phyloP scores from a whole-genome alignment of 2,797 vertebrate genomes.

The Peromyscus eremicus region DNA sequence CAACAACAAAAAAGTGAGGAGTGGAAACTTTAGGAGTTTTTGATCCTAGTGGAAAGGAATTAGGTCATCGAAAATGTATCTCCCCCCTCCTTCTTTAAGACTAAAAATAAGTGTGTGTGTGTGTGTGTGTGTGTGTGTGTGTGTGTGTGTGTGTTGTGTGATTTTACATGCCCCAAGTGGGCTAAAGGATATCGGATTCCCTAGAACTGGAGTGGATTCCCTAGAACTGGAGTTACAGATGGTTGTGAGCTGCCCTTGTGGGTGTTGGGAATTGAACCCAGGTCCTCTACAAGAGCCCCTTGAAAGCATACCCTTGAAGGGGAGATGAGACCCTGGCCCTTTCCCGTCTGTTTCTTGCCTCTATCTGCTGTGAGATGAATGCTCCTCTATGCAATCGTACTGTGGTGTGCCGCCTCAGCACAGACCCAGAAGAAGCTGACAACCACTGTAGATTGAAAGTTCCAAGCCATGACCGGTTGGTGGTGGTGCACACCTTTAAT shows the following conservation, averaged over 20 bases:
- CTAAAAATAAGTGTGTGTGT: not conserved
- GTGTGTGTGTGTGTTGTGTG: not conserved
- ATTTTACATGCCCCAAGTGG: not conserved
- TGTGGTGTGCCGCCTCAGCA: too few relatives aligned
- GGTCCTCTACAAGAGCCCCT: not conserved
- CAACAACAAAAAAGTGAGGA: too few relatives aligned
- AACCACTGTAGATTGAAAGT: not conserved
- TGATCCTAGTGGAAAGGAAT: not conserved
- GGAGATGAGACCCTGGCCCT: not conserved
- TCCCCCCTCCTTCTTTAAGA: too few relatives aligned
- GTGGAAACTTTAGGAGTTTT: not conserved
- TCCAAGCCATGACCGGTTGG: not conserved
- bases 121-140: not conserved
- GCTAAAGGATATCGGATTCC: not conserved
- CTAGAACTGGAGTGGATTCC: not conserved
- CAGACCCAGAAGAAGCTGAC: not conserved
- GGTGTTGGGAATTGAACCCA: not conserved
- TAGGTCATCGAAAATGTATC: not conserved
- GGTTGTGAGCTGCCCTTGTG: not conserved
- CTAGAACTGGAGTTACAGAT: not conserved
- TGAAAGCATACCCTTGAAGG: not conserved
- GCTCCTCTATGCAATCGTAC: too few relatives aligned
- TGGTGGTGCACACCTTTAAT: not conserved
- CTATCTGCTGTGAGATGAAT: not conserved
- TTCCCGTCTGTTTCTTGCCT: not conserved